Evolutionary conservation across 92 coral and sea anemone species (phyloP).

Genomic region (Pocillopora meandrina): DNA sequence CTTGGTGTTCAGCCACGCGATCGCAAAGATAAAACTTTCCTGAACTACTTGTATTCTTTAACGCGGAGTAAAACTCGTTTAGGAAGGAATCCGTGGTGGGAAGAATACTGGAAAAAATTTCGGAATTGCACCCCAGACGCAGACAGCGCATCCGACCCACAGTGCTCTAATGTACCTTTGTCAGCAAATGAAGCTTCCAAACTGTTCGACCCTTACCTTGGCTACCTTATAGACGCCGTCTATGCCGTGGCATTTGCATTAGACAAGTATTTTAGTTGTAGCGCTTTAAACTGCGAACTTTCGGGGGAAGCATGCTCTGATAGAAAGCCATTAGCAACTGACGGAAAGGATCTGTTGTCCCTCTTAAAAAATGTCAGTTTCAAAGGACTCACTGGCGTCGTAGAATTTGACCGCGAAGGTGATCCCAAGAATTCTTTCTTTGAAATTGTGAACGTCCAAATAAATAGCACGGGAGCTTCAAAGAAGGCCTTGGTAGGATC

Average conservation of each 20-base stretch:
- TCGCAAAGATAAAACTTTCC: slow-evolving; percentile 16
- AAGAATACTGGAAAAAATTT: slow-evolving; percentile 40
- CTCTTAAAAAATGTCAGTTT: slow-evolving; percentile 51
- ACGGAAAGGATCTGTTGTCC: slow-evolving; percentile 11
- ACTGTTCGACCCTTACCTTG: slow-evolving; percentile 52
- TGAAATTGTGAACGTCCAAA: slow-evolving; percentile 55
- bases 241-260: slow-evolving; percentile 55
- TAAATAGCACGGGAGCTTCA: neutral
- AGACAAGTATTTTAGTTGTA: slow-evolving; percentile 36
- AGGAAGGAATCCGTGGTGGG: slow-evolving; percentile 53
- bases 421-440: slow-evolving; percentile 57
- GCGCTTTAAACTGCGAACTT: neutral
- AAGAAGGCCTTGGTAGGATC: slow-evolving; percentile 44
- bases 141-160: neutral
- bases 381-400: slow-evolving; percentile 51
- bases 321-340: neutral
- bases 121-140: slow-evolving; percentile 23
- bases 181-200: slow-evolving; percentile 9
- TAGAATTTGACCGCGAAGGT: slow-evolving; percentile 48
- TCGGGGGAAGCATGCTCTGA: slow-evolving; percentile 28
- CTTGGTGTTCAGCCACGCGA: slow-evolving; percentile 60
- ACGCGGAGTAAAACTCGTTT: slow-evolving; percentile 1
- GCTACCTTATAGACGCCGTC: slow-evolving; percentile 53
- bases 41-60: slow-evolving; percentile 22
- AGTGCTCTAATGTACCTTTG: slow-evolving; percentile 41